phyloP scores from a whole-genome alignment of 2,888 invertebrate genomes.

The Epinotia nisella region DNA sequence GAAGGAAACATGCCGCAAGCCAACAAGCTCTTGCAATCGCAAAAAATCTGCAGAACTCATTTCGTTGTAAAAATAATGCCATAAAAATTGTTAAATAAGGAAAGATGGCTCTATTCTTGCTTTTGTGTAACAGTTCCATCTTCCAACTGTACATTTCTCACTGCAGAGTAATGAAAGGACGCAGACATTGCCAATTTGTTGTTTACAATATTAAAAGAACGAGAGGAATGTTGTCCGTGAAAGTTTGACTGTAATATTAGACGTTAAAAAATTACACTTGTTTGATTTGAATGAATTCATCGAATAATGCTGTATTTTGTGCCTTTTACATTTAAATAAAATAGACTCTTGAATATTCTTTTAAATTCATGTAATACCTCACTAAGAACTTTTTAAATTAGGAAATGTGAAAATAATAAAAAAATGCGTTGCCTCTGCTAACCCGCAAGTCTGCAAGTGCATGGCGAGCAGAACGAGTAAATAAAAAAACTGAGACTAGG shows the following conservation, averaged over 20 bases:
- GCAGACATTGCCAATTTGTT: constrained; percentile 28
- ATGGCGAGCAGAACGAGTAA: constrained; percentile 68
- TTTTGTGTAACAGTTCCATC: constrained; percentile 71
- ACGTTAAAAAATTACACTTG: constrained; percentile 9
- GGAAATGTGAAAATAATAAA: not conserved
- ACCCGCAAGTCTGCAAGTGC: constrained; percentile 59
- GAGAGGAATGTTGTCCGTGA: constrained; percentile 8
- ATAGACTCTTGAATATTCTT: too few relatives aligned
- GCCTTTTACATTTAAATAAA: too few relatives aligned
- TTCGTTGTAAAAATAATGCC: constrained; percentile 70
- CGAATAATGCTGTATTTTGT: not conserved
- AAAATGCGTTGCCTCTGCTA: constrained; percentile 52
- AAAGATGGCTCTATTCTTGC: constrained; percentile 67
- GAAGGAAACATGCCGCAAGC: constrained; percentile 48
- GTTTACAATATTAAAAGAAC: constrained; percentile 15
- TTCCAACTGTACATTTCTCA: constrained; percentile 68
- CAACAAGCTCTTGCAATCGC: constrained; percentile 55
- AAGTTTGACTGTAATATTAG: constrained; percentile 26
- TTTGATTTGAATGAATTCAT: not conserved
- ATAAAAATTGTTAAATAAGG: constrained; percentile 78
- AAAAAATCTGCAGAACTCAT: constrained; percentile 67
- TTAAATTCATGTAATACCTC: too few relatives aligned
- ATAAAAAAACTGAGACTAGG: constrained; percentile 78
- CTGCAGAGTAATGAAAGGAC: constrained; percentile 57
- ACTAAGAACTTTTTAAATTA: not conserved